phyloP scores from a whole-genome alignment of 2,797 vertebrate species.

The Myotis pilosus region DNA sequence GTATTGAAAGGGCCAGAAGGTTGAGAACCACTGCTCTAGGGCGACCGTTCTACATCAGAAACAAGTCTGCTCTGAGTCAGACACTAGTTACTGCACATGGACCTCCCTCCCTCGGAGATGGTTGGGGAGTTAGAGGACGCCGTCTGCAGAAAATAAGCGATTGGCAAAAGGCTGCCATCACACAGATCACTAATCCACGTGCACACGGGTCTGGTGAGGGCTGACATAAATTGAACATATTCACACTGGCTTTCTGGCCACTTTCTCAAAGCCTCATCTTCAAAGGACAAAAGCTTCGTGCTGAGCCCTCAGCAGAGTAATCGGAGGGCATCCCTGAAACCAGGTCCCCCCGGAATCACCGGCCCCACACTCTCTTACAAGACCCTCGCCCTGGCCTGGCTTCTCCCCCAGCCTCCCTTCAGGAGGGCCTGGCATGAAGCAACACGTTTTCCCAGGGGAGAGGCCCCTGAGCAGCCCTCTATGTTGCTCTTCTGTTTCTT shows the following conservation, averaged over 20 bases:
- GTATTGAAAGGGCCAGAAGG: too few species aligned
- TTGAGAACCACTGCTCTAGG: too few species aligned
- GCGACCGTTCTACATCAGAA: not conserved
- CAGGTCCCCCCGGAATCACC: constrained; percentile 58
- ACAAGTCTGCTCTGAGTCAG: not conserved
- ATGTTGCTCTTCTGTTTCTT: not conserved
- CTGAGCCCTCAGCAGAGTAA: constrained; percentile 65
- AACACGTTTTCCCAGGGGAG: not conserved
- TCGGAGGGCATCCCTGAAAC: constrained; percentile 16
- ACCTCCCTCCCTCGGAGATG: not conserved
- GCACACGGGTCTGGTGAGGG: not conserved
- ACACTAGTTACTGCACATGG: not conserved
- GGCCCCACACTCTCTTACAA: constrained; percentile 57
- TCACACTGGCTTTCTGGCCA: constrained; percentile 75
- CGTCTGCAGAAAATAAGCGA: not conserved
- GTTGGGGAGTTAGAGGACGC: not conserved
- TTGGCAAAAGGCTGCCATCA: not conserved
- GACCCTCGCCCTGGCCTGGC: not conserved
- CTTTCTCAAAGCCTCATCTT: constrained; percentile 78
- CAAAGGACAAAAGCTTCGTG: constrained; percentile 74
- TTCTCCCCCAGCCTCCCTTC: not conserved
- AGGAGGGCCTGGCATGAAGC: not conserved
- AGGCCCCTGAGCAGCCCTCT: not conserved
- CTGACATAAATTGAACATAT: constrained; percentile 67
- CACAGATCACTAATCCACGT: constrained; percentile 21